Evolutionary conservation across 2,888 invertebrate genomes (phyloP).

Genomic region (Phortica okadai): DNA sequence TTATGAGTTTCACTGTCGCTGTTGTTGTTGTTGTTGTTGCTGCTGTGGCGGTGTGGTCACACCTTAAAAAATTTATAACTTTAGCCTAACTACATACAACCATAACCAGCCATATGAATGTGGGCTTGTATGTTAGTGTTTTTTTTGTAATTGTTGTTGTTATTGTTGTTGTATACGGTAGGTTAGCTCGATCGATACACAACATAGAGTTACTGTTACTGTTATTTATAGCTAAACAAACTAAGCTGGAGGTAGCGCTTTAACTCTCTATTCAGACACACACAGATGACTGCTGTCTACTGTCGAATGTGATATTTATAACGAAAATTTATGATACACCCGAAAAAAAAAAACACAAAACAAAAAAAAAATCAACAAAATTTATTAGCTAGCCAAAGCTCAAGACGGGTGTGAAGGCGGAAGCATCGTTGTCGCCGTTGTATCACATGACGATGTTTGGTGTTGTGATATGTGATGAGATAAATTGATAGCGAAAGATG

Average conservation of each 20-base stretch:
- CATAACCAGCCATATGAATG: slow-evolving; percentile 7
- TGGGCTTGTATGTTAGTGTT: not conserved
- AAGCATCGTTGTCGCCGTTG: slow-evolving; percentile 17
- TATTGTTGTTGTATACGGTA: slow-evolving; percentile 60
- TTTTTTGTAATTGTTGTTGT: slow-evolving; percentile 7
- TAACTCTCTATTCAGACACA: slow-evolving; percentile 9
- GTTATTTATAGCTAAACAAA: slow-evolving; percentile 71
- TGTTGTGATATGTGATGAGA: not conserved
- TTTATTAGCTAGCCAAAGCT: not conserved
- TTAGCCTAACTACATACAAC: slow-evolving; percentile 19
- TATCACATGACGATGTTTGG: not conserved
- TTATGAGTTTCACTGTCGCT: slow-evolving; percentile 72
- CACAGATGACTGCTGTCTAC: slow-evolving; percentile 34
- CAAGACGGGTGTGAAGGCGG: slow-evolving; percentile 24
- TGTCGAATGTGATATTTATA: slow-evolving; percentile 62
- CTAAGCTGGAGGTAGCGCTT: slow-evolving; percentile 59
- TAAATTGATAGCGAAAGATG: slow-evolving; percentile 1
- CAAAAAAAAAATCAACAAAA: not conserved
- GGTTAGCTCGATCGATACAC: slow-evolving; percentile 55
- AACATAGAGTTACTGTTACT: slow-evolving; percentile 63
- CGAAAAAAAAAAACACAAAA: slow-evolving; percentile 35
- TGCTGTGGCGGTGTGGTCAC: slow-evolving; percentile 59
- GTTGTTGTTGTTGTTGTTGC: slow-evolving; percentile 3
- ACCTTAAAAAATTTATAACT: slow-evolving; percentile 63
- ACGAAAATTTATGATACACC: slow-evolving; percentile 62